Base-by-base conservation (phyloP, 1,140 invertebrate genomes). In the Nasonia longicornis region DNA sequence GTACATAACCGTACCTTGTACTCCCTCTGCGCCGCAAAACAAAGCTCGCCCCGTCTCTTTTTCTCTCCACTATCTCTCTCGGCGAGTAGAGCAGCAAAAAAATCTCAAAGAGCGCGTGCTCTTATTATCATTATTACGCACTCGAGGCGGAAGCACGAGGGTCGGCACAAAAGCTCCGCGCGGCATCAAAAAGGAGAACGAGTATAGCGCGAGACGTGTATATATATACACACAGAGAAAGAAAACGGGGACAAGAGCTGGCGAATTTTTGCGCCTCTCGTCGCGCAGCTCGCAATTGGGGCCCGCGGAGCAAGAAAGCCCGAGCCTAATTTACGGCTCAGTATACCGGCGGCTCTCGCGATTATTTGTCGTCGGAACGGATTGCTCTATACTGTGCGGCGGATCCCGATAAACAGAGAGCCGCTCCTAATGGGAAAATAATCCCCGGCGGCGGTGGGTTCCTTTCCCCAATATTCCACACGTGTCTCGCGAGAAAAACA, bases 401-500 rank as follows among this genome's bases (percentile, higher is more conserved):
- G 69, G 76, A 64, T 63, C 77, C 75, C 72, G 63, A 79, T 73
- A 74, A 77, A 79, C 69, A 81, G 69, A 81, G 69, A 69, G 79
- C 81, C 63, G 67, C 16, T 58, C 86, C 87, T 89, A 89, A 89
- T 89, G 86, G 87, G 85, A 85, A 87, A 87, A 67, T 67, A 67
- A 67, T 67, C 64, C 52, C 16, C 64, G 26, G 1, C 26, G 26
- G 26, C 26, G 26, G 26, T 26, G 26, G 64, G 64, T 16, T 31
- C 29, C 64, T 58, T 58, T 58, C 52, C 16, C 52, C 52, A 58
- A 58, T 58, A 58, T 58, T 29, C 22, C 20, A 16, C 10, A 29
- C 20, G 69, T 10, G 38, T 42, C 6, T 31, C 77, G 81, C 82
- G 80, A 72, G 35, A 73, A 67, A 81, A 77, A 71, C 38, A 82